Evolutionary conservation across 2,888 invertebrate genomes (phyloP), one percentile per base, ranked within the genome.

Genomic region (Leptinotarsa juncta): DNA sequence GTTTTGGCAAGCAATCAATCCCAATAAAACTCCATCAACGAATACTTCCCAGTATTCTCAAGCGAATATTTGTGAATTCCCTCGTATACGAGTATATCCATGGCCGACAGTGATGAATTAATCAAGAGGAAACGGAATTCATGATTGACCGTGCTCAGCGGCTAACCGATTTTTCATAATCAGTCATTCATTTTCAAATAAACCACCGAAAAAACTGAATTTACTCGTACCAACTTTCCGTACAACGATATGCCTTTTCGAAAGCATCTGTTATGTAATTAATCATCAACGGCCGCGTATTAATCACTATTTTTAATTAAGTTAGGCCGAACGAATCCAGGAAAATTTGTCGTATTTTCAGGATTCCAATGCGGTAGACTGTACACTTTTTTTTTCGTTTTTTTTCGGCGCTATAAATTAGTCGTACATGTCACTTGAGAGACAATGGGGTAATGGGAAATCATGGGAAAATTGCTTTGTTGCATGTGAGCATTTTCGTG

Each of bases 281-380:
- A 77, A 77, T 77, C 75, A 73, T 73, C 73, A 55, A 70, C 73
- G 55, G 71, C 55, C 77, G 70, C 71, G 70, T 73, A 77, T 77
- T 77, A 77, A 77, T 74, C 75, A 75, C 73, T 73, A 75, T 71
- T 75, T 77, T 77, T 77, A 77, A 77, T 77, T 75, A 77, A 77
- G 73, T 73, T 71, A 60, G 60, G 53, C 67, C 67, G 53, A 65
- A 76, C 73, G 73, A 74, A 74, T 67, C 71, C 68, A 62, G 62
- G 48, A 60, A 71, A 73, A 76, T 76, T 76, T 76, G 76, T 76
- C 71, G 71, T 73, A 71, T 73, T 73, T 73, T 26, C 67, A 72
- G 67, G 48, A 72, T 60, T 72, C 50, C 67, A 50, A 57, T 42
- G 69, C 51, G 60, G 60, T 67, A 65, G 65, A 70, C 57, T 73